Conservation (phyloP, 2,797 vertebrate species). For the Scleropages formosus region DNA sequence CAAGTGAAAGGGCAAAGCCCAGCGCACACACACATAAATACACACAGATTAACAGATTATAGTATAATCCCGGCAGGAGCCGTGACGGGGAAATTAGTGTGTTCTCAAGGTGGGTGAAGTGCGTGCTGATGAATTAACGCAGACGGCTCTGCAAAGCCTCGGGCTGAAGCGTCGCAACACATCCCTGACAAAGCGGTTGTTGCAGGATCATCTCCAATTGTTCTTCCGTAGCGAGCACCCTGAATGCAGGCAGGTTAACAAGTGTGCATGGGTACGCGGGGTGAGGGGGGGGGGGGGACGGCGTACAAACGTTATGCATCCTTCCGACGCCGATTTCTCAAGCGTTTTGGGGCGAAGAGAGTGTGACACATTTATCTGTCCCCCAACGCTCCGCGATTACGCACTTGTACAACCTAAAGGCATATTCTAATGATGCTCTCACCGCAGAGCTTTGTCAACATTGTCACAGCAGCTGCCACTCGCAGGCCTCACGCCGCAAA, state of each 20-base stretch:
- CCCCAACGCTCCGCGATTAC: not conserved
- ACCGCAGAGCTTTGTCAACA: slow-evolving; percentile 31
- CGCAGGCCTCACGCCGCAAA: slow-evolving; percentile 18
- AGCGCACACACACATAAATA: too few relatives aligned
- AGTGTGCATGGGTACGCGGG: slow-evolving; percentile 19
- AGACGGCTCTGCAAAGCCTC: too few relatives aligned
- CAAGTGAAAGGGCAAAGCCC: too few relatives aligned
- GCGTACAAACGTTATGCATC: not conserved
- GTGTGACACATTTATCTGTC: not conserved
- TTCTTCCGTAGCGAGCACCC: not conserved
- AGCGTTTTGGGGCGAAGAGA: not conserved
- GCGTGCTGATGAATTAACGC: too few relatives aligned
- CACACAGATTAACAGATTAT: too few relatives aligned
- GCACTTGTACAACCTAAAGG: slow-evolving; percentile 6
- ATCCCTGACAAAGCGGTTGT: not conserved
- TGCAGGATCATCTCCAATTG: not conserved
- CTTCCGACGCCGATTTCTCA: not conserved
- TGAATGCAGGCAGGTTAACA: too few relatives aligned
- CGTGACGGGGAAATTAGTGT: too few relatives aligned
- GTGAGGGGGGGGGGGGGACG: not conserved
- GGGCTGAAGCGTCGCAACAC: too few relatives aligned
- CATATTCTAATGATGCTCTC: slow-evolving; percentile 29
- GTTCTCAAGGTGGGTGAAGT: too few relatives aligned
- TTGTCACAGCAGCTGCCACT: not conserved
- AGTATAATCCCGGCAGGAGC: too few relatives aligned